Percentiles rank a stretch among this genome's conserved stretches.
These are phyloP conservation scores for Drosophila anomalipes DNA, from an alignment of 2,888 invertebrate species.

Conservation along the genomic window DNA sequence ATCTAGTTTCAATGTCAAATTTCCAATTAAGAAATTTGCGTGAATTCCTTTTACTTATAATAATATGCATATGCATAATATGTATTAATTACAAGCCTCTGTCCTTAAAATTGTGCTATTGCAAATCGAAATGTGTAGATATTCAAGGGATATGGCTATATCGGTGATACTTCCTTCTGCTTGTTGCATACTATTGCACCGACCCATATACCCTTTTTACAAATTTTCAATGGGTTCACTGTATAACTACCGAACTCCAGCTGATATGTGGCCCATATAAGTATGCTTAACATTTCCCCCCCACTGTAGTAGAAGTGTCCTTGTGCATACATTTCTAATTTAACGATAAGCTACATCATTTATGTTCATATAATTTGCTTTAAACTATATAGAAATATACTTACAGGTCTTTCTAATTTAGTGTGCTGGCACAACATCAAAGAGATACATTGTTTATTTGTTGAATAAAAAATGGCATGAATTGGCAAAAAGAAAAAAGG, in stretches of 20 bases:
- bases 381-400: background rate
- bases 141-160: too few species aligned
- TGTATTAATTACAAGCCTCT: too few species aligned
- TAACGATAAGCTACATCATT: background rate
- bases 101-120: too few species aligned
- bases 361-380: background rate
- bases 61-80: too few species aligned
- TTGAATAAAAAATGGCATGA: background rate
- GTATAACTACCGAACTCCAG: slow-evolving; percentile 27
- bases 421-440: background rate
- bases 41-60: too few species aligned
- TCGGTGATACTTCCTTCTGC: background rate
- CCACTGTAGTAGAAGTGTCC: background rate
- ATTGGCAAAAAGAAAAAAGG: background rate
- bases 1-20: too few species aligned
- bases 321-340: too few species aligned
- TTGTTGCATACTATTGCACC: background rate
- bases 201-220: background rate
- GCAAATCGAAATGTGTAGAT: too few species aligned
- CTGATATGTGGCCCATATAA: slow-evolving; percentile 42
- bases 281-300: slow-evolving; percentile 40
- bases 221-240: too few species aligned
- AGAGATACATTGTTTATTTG: background rate
- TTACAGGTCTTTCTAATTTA: background rate
- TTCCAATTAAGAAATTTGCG: too few species aligned